Conservation (phyloP, 2,888 invertebrate genomes). For the Philhelius pedissequus region DNA sequence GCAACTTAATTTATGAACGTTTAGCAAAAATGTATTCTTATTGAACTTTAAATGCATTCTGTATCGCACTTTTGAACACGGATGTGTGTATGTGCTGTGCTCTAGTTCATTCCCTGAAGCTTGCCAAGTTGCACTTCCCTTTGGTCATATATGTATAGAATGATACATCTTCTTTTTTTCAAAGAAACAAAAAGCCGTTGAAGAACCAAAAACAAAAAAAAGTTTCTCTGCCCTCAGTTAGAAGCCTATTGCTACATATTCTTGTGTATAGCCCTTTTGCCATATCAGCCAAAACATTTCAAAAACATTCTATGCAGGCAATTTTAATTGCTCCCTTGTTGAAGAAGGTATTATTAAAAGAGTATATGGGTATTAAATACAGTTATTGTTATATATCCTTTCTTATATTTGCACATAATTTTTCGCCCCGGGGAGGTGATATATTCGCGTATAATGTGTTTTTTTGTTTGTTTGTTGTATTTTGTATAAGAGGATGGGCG, state of each 20-base stretch:
- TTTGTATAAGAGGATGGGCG: slow-evolving; percentile 15
- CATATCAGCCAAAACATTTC: background rate
- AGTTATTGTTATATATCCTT: slow-evolving; percentile 64
- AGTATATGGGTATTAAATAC: slow-evolving; percentile 63
- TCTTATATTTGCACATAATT: slow-evolving; percentile 54
- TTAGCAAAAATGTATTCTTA: slow-evolving; percentile 12
- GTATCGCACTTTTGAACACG: background rate
- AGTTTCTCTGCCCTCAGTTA: background rate
- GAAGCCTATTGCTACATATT: background rate
- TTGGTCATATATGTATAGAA: background rate
- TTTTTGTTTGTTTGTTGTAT: background rate
- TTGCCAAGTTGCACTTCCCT: slow-evolving; percentile 19
- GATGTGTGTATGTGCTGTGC: background rate
- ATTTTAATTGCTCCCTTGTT: slow-evolving; percentile 66
- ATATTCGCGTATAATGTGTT: slow-evolving; percentile 6
- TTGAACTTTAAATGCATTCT: slow-evolving; percentile 17
- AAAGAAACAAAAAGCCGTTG: background rate
- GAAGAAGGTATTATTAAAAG: slow-evolving; percentile 62
- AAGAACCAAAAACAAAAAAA: background rate
- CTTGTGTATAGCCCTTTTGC: background rate
- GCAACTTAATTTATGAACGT: slow-evolving; percentile 19
- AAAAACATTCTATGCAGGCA: slow-evolving; percentile 40
- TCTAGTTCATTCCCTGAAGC: background rate
- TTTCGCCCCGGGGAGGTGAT: slow-evolving; percentile 43
- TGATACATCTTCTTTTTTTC: background rate